Evolutionary conservation across 2,888 invertebrate genomes (phyloP), one percentile per base, ranked within the genome.

Genomic region (Clunio marinus): DNA sequence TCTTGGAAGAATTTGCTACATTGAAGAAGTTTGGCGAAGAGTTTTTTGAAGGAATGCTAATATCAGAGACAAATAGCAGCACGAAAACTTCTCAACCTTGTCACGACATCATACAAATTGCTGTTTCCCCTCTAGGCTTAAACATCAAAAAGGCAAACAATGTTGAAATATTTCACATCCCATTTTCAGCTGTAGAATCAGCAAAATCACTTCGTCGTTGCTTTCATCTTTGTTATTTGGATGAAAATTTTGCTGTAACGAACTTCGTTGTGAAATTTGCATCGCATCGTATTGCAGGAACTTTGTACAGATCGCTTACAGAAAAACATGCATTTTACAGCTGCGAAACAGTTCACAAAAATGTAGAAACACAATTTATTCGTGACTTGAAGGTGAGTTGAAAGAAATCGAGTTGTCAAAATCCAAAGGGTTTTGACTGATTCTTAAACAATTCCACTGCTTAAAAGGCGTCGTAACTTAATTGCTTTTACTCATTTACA

Each of bases 271-370:
- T 91, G 71, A 91, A 91, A 78, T 83, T 93, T 79, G 87, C 89
- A 73, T 89, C 90, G 55, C 87, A 87, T 69, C 88, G 88, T 55
- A 87, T 89, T 58, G 93, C 93, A 1, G 89, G 89, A 57, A 90
- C 91, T 37, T 79, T 92, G 25, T 92, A 91, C 78, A 83, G 93
- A 60, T 91, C 92, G 24, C 88, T 94, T 71, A 94, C 93, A 0
- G 94, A 94, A 79, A 91, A 92, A 73, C 93, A 93, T 77, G 93
- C 93, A 55, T 94, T 94, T 81, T 94, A 92, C 80, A 91, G 91
- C 77, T 93, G 93, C 80, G 93, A 94, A 77, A 93, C 93, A 0
- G 93, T 94, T 13, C 83, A 93, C 55, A 89, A 85, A 71, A 91
- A 91, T 69, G 93, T 94, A 65, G 91, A 92, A 0, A 87, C 91